A percentile compares a stretch with the other conserved stretches of the same genome.
These are phyloP conservation scores for Falco novaeseelandiae DNA, from an alignment of 2,797 vertebrate species.

Conservation along the genomic window DNA sequence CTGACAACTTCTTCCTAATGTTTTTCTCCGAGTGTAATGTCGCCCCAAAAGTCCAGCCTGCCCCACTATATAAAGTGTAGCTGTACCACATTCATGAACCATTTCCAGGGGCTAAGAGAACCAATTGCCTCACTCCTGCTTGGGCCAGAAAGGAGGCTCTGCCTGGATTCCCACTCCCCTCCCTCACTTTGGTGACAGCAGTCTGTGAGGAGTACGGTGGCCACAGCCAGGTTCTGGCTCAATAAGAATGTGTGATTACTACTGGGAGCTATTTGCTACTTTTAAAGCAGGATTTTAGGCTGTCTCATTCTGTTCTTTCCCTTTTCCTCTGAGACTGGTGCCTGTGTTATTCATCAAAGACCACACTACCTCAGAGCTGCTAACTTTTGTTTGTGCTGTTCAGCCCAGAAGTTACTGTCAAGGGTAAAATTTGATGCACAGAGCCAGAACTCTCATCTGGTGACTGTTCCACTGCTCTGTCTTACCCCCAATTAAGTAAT, in stretches of 20 bases:
- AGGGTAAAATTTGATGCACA: neutral
- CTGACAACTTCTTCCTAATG: neutral
- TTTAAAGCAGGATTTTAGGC: neutral
- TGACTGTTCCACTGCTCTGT: neutral
- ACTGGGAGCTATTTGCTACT: neutral
- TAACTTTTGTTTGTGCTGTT: neutral
- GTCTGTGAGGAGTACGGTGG: neutral
- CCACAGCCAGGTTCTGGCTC: neutral
- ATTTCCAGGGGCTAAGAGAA: neutral
- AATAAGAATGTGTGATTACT: neutral
- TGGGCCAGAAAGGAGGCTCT: neutral
- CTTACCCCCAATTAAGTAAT: neutral
- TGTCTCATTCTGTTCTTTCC: neutral
- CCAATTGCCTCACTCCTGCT: neutral
- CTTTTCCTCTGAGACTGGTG: neutral
- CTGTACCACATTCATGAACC: neutral
- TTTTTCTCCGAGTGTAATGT: neutral
- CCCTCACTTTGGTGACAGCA: rapidly evolving
- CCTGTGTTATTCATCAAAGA: conserved; percentile 34
- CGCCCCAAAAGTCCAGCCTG: neutral
- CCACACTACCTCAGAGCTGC: neutral
- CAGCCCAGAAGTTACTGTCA: neutral
- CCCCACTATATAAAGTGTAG: neutral
- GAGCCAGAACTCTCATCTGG: neutral
- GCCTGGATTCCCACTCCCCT: neutral